phyloP scores from a whole-genome alignment of 2,888 invertebrate species.

The Drosophila peninsularis region DNA sequence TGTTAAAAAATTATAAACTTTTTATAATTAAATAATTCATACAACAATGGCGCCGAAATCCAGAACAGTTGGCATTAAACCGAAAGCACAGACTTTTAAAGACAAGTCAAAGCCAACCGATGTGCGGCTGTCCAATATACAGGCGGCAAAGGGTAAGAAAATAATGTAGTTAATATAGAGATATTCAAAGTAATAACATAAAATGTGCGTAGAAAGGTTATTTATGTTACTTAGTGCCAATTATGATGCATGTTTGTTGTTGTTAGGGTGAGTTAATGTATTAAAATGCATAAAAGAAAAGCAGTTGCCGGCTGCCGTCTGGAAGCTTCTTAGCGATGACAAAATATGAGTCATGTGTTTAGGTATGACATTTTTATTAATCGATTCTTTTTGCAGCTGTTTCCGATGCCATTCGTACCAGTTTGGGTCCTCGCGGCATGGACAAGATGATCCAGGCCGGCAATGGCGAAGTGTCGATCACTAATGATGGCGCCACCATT shows the following conservation, averaged over 20 bases:
- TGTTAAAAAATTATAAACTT: conserved; percentile 40
- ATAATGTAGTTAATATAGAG: conserved; percentile 16
- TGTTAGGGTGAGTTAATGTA: not conserved
- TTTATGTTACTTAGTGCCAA: conserved; percentile 35
- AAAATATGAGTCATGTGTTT: conserved; percentile 69
- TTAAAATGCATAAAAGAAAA: conserved; percentile 36
- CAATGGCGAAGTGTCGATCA: conserved; percentile 99
- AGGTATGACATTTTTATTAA: conserved; percentile 1
- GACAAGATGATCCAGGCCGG: conserved; percentile 99
- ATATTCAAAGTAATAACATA: conserved; percentile 11
- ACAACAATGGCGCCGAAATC: conserved; percentile 83
- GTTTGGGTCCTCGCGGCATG: conserved; percentile 99
- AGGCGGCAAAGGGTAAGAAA: conserved; percentile 96
- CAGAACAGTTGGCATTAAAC: conserved; percentile 74
- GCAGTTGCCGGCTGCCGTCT: conserved; percentile 70
- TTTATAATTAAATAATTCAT: conserved; percentile 35
- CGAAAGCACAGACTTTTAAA: conserved; percentile 89
- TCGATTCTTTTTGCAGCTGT: conserved; percentile 89
- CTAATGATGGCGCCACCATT: conserved; percentile 99
- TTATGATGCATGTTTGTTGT: not conserved
- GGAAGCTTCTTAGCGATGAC: conserved; percentile 72
- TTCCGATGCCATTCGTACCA: conserved; percentile 99
- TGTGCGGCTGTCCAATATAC: conserved; percentile 97
- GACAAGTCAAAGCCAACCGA: conserved; percentile 97
- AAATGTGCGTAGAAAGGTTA: conserved; percentile 10